Evolutionary conservation across 2,113 vertebrate species (phyloP), one percentile per base, ranked within the genome.

Genomic region (Lamprotornis superbus): DNA sequence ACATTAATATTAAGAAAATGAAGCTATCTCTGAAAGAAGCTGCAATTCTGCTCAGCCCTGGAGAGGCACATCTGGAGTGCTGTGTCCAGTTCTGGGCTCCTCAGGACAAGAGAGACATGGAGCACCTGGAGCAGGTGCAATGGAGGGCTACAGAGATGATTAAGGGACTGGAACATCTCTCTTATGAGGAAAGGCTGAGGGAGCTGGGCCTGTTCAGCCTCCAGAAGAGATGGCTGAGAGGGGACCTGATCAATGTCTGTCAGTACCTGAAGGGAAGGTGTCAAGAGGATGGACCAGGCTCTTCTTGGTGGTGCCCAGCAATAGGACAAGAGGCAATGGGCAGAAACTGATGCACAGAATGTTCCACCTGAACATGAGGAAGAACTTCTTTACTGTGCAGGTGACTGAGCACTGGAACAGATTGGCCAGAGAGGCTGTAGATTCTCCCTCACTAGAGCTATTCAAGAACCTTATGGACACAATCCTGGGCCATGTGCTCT

Each of bases 291-390:
- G 16, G 16, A 10, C 11, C 6, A 40, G n/a, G 28, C 13, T 39
- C 15, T 37, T 5, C 27, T 39, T 0, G 0, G 37, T 11, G 3
- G 5, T 24, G n/a, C 28, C 33, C 4, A 67, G n/a, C 23, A 75
- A 25, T 6, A 7, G 33, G 11, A 46, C 12, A 53, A 31, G 46
- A 75, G 28, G 27, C 7, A 7, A 28, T 2, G 8, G 22, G 2
- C 7, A 25, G 46, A 46, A 75, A 39, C 4, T 21, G 46, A 40
- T 59, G 52, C 0, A 0, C 28, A 18, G 23, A 23, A 53, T 40
- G 24, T 2, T 60, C 46, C 44, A 3, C 11, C n/a, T 53, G n/a
- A 40, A 2, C 40, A 40, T 22, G 21, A 60, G 39, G n/a, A 75
- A 39, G 11, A 60, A 18, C 17, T 53, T 60, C 55, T 30, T 68